Evolutionary conservation across 1,140 invertebrate genomes (phyloP), one percentile per base, ranked within the genome.

Genomic region (Tenebrio molitor): DNA sequence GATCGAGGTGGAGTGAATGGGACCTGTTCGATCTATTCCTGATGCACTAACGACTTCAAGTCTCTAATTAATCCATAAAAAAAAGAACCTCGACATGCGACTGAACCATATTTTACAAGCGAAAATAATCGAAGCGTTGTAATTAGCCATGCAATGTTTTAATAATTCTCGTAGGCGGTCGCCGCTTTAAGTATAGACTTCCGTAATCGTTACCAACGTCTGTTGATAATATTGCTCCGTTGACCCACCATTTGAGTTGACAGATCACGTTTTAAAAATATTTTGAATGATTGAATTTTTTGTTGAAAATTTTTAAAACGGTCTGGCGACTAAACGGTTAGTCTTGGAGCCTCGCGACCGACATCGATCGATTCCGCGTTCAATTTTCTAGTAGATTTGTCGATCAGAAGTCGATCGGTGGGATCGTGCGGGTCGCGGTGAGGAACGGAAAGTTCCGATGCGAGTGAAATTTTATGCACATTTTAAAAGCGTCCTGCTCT

Each of bases 21-120:
- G 50, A 1, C 8, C 4, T 4, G n/a, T 2, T 12, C 36, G 29
- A n/a, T n/a, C 36, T 8, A 21, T 7, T 50, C 19, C 19, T 19
- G 19, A 50, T 50, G 44, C 50, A 58, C 23, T 58, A 58, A 33
- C 8, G 21, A 33, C 15, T 58, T 29, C 1, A 16, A 58, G 16
- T 58, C 16, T 15, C 21, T 58, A 58, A 58, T 33, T 58, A 33
- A 15, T 6, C 8, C 8, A 14, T 15, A 58, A 58, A 33, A 33
- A 50, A 17, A 8, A 15, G 16, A 33, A 23, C 23, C 12, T 10
- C 19, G 23, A 33, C 50, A 58, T 58, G 50, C 50, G 50, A 58
- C 16, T 33, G 12, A 33, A 58, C 50, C 21, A 58, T 58, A 58
- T 58, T 58, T 58, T 58, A 4, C 8, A 58, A 58, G 50, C 50